Evolutionary conservation across 2,113 vertebrate genomes (phyloP).

Genomic region (Beaufortia kweichowensis): DNA sequence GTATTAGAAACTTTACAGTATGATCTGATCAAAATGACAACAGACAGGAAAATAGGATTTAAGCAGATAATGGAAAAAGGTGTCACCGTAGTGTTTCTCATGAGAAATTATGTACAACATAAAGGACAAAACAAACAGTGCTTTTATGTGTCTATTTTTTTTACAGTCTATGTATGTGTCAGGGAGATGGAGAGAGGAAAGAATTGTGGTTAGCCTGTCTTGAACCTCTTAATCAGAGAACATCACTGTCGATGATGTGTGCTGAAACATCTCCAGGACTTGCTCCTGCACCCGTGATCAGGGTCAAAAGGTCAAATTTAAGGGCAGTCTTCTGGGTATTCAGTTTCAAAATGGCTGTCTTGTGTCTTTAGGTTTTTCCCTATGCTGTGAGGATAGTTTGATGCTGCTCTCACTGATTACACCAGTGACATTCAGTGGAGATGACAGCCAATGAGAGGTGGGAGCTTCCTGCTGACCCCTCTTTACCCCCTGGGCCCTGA

Average conservation of each 20-base stretch:
- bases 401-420: conserved; percentile 34
- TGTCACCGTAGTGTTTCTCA: not conserved
- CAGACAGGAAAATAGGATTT: not conserved
- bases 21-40: conserved; percentile 1
- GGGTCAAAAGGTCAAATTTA: conserved; percentile 22
- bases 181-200: not conserved
- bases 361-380: not conserved
- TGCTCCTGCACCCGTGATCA: not conserved
- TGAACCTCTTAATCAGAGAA: not conserved
- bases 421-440: conserved; percentile 18
- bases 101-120: no score
- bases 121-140: no score
- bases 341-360: not conserved
- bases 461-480: conserved; percentile 28
- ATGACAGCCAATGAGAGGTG: conserved; percentile 31
- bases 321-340: conserved; percentile 12
- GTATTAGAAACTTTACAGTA: not conserved
- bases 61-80: not conserved
- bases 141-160: no score
- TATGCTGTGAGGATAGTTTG: conserved; percentile 2
- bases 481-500: conserved; percentile 9
- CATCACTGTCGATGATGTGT: not conserved
- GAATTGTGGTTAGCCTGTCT: not conserved
- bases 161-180: not conserved
- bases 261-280: not conserved